A percentile compares a stretch with the other conserved stretches of the same genome.
Conservation (phyloP, 2,113 vertebrate genomes). For the Penelope pileata region DNA sequence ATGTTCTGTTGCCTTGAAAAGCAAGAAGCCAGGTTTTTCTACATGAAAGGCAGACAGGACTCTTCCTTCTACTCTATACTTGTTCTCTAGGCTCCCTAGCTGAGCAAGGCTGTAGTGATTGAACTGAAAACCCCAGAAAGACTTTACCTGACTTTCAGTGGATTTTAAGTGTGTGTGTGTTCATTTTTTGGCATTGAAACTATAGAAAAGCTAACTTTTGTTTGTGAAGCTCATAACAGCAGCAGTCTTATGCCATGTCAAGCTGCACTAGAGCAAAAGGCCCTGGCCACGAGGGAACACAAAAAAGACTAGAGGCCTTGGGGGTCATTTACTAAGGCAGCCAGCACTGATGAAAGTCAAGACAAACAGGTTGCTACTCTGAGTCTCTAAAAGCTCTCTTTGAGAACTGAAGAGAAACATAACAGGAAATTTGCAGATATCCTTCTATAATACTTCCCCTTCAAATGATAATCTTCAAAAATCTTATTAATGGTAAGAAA, state of each 20-base stretch:
- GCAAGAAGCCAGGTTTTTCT: slow-evolving; percentile 44
- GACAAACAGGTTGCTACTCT: not conserved
- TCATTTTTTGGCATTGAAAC: not conserved
- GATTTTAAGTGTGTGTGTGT: not conserved
- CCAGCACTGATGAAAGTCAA: not conserved
- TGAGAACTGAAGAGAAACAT: not conserved
- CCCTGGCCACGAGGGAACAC: not conserved
- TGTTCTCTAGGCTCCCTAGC: slow-evolving; percentile 42
- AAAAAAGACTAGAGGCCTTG: not conserved
- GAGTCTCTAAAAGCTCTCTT: not conserved
- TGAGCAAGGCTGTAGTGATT: slow-evolving; percentile 28
- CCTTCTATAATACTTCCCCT: not conserved
- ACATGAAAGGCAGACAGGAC: slow-evolving; percentile 66
- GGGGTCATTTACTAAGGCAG: not conserved
- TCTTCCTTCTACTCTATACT: slow-evolving; percentile 36
- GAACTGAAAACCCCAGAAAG: slow-evolving; percentile 55
- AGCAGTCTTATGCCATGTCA: not conserved
- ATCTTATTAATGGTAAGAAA: not conserved
- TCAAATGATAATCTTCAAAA: not conserved
- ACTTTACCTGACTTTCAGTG: slow-evolving; percentile 42
- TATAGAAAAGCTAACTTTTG: not conserved
- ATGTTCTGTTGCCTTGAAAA: slow-evolving; percentile 65
- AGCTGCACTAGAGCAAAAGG: not conserved
- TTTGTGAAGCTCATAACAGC: not conserved
- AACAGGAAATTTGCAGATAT: not conserved